These are phyloP conservation scores for Schizopygopsis pylzovi DNA, from an alignment of 2,797 vertebrate genomes.

Conservation along the genomic window DNA sequence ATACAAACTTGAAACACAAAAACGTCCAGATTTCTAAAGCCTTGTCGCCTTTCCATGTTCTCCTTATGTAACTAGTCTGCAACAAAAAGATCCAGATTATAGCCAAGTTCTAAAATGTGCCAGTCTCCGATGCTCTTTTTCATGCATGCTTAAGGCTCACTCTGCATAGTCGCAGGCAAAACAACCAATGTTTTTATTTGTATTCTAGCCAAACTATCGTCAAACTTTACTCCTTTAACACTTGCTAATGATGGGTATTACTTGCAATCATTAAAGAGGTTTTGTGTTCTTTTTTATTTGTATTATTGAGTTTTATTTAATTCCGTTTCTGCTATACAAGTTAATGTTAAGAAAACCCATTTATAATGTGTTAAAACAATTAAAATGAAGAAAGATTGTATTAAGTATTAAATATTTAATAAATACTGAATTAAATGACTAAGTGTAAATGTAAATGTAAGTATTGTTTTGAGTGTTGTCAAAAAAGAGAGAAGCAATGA, in stretches of 20 bases:
- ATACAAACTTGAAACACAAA: neutral
- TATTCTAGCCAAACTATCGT: neutral
- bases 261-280: neutral
- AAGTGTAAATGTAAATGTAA: neutral
- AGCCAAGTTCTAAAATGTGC: slow-evolving; percentile 11
- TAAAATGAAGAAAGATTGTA: neutral
- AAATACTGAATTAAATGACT: neutral
- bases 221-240: neutral
- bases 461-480: neutral
- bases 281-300: neutral
- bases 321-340: neutral
- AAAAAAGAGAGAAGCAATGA: neutral
- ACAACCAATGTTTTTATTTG: no score
- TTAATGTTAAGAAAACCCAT: neutral
- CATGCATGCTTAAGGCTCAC: neutral
- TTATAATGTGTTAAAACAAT: neutral
- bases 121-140: slow-evolving; percentile 5
- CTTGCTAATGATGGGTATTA: neutral
- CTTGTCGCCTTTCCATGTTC: neutral
- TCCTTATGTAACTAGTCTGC: slow-evolving; percentile 3
- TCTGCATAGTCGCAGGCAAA: neutral
- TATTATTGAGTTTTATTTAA: neutral
- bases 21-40: neutral
- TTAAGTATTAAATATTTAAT: no score
- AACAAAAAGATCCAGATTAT: neutral